Base-by-base conservation (phyloP, 2,113 vertebrate species). In the Pitta sordida region DNA sequence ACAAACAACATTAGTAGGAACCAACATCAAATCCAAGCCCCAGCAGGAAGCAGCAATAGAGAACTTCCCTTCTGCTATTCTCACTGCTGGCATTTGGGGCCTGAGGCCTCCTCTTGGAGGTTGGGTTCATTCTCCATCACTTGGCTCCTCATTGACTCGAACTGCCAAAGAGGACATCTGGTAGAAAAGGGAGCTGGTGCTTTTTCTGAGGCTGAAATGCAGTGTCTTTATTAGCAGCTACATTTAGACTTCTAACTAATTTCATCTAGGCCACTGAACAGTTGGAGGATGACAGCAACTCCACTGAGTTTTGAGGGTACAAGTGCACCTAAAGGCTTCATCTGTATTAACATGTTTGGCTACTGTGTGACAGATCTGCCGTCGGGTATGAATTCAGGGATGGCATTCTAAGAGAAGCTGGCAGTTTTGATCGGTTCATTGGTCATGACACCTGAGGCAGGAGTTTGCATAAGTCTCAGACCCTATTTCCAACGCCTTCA, bases 371-470 rank as follows among this genome's bases (percentile, higher is more conserved):
- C 96, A 96, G 84, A 96, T 96, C 93, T 96, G 96, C 96, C 64
- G 1, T 51, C 0, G 96, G 96, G 90, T 93, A 91, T 79, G 83
- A 95, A 91, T 94, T 97, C 92, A 96, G 78, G 78, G 87, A 77
- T 84, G 81, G 73, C 94, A 76, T 76, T 89, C 96, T 97, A 95
- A 97, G 87, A 94, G 91, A 86, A 97, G 64, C 58, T 97, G 96
- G 92, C 96, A 94, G 91, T 94, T 97, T 73, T 96, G 94, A 96
- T 95, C 75, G 32, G 87, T 97, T 96, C 91, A 1, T 92, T 95
- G 97, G 92, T 83, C 92, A 94, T 77, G 64, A 94, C 95, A 97
- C 97, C 96, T 95, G 95, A 96, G 96, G 97, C 97, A 88, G 75
- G 88, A 91, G 90, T 96, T 93, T 96, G 91, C 63, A 13, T 70